Evolutionary conservation across 1,140 invertebrate species (phyloP).

Genomic region (Nymphalis io): DNA sequence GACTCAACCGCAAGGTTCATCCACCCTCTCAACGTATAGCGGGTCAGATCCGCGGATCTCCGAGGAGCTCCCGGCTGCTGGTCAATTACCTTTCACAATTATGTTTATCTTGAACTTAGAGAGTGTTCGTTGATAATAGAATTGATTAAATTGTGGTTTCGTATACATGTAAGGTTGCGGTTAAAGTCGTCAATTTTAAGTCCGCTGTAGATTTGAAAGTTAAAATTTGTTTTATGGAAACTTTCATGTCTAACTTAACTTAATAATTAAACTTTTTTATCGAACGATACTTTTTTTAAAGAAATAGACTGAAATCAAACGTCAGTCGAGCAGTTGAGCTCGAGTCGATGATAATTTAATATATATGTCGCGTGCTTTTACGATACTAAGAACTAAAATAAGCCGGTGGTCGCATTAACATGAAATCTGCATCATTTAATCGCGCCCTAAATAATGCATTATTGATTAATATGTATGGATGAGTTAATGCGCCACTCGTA

Average conservation of each 20-base stretch:
- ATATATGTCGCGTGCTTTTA: too few relatives aligned
- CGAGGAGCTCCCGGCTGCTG: background rate
- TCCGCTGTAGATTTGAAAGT: background rate
- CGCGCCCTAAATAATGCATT: background rate
- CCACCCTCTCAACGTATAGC: background rate
- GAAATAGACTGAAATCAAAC: too few relatives aligned
- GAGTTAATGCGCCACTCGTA: too few relatives aligned
- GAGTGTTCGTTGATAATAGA: constrained; percentile 25
- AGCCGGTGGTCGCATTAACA: background rate
- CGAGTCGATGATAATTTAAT: too few relatives aligned
- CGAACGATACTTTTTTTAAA: too few relatives aligned
- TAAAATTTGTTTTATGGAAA: background rate
- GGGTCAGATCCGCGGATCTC: background rate
- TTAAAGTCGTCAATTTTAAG: background rate
- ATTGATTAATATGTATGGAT: background rate
- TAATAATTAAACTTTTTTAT: too few relatives aligned
- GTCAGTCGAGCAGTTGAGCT: too few relatives aligned
- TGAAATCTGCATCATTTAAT: background rate
- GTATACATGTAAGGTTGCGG: background rate
- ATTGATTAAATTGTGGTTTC: constrained; percentile 34
- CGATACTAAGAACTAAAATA: background rate
- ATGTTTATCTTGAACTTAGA: constrained; percentile 26
- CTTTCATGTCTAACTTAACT: background rate
- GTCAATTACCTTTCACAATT: constrained; percentile 20
- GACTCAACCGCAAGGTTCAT: constrained; percentile 2